Base-by-base conservation (phyloP, 2,113 vertebrate species). In the Pithys albifrons region DNA sequence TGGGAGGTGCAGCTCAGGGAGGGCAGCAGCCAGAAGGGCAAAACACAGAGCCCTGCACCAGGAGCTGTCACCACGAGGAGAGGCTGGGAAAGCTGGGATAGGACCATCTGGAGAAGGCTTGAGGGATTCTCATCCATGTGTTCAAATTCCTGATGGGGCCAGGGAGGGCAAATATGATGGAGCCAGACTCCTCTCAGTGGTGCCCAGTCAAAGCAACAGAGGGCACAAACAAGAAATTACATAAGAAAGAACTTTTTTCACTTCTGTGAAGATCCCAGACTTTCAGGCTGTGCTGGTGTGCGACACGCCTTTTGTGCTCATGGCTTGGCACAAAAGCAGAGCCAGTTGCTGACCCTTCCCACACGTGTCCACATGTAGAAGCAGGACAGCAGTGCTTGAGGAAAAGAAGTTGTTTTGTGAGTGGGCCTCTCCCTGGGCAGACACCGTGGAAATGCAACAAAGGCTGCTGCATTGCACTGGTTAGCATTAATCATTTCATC, bases 401-500 rank as follows among this genome's bases (percentile, higher is more conserved):
- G 43, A 41, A 58, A 59, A 37, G 8, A 23, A 70, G 28, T 18
- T 19, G 7, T 39, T 71, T 57, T 57, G 8, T 29, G 33, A 65
- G 14, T 33, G 23, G 2, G 9, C 35, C 29, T n/a, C 11, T 59
- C 54, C 29, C 35, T 62, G 19, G 39, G 33, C 27, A 64, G 48
- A 20, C 31, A 41, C 29, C 81, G 35, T 1, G 58, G 19, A 62
- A 71, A 23, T 4, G 10, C 72, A 74, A 43, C 59, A 31, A 54
- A 45, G n/a, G 41, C 46, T 59, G 57, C 54, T 70, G 64, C 22
- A 5, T 67, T 71, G 80, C 55, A 58, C 86, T 69, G 58, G 29
- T 58, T 58, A 49, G 94, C 90, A 91, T 93, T 95, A 86, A 87
- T 74, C 2, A 9, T 51, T 83, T 83, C n/a, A 65, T 76, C 15